phyloP scores from a whole-genome alignment of 2,888 invertebrate species.

The Parnassius glacialis region DNA sequence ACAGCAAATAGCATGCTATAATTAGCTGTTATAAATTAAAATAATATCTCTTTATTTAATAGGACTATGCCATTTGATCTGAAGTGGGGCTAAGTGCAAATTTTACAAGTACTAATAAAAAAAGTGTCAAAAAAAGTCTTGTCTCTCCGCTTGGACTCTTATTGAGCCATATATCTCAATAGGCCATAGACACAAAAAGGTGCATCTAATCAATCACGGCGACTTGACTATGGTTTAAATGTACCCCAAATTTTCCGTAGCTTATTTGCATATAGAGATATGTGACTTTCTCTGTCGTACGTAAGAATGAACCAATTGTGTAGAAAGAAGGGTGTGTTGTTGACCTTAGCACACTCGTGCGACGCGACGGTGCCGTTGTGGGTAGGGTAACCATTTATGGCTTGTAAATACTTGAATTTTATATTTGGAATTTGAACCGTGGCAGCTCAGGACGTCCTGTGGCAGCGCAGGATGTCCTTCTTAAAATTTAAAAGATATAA shows the following conservation, averaged over 20 bases:
- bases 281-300: conserved; percentile 41
- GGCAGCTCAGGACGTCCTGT: too few species aligned
- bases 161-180: conserved; percentile 38
- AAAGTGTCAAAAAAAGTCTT: too few species aligned
- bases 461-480: too few species aligned
- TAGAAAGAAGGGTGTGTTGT: conserved; percentile 44
- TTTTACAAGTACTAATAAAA: too few species aligned
- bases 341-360: conserved; percentile 54
- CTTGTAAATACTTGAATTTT: too few species aligned
- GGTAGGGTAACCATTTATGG: background rate
- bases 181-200: conserved; percentile 47
- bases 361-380: conserved; percentile 65
- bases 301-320: conserved; percentile 23
- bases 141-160: conserved; percentile 45
- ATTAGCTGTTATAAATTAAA: too few species aligned
- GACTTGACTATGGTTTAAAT: conserved; percentile 60
- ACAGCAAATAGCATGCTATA: too few species aligned
- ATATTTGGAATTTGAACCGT: too few species aligned
- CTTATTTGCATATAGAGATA: conserved; percentile 58
- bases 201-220: conserved; percentile 74
- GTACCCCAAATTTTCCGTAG: conserved; percentile 51
- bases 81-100: too few species aligned
- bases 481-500: too few species aligned
- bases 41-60: too few species aligned
- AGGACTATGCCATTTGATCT: too few species aligned